Evolutionary conservation across 2,113 vertebrate species (phyloP), one percentile per base, ranked within the genome.

Genomic region (Pollachius pollachius): DNA sequence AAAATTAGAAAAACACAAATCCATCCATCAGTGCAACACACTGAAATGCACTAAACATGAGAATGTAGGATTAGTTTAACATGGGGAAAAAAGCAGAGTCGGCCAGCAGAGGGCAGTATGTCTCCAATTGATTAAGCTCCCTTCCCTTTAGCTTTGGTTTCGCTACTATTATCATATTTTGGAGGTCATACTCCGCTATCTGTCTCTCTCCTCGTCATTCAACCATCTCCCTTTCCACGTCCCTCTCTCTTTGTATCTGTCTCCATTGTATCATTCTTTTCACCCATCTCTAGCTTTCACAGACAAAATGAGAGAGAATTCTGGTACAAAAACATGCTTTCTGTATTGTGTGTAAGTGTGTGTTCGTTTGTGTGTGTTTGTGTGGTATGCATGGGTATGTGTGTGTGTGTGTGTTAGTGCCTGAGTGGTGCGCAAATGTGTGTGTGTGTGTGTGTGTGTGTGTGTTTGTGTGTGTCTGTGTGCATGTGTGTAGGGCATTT

Each of bases 61-160:
- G 11, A n/a, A 71, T 1, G 5, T 23, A 70, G 27, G 4, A 16
- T 68, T 1, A 19, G 52, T 17, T 2, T 62, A 52, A 17, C 5
- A 4, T 57, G 21, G 11, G 57, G 11, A 13, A 67, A 15, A 70
- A 19, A 68, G 15, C 5, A 2, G 4, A 7, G 0, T 54, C 66
- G 1, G 64, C 77, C 86, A 83, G 72, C 73, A 84, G 83, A 77
- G 76, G 75, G 86, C 60, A 77, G 69, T 68, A 72, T 34, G 0
- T 59, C 8, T 54, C 52, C 27, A 37, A 72, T 0, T 19, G 16
- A 2, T 2, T 56, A 16, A 63, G 18, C 23, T 15, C 58, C 54
- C 54, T 15, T 19, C 41, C 41, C 41, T 48, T 48, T 11, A 12
- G 41, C 7, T 48, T 48, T 48, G 41, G 41, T 48, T 48, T 9